Conservation (phyloP, 30 jellyfish, hydroid and myxozoan species). For the Aurelia coerulea region DNA sequence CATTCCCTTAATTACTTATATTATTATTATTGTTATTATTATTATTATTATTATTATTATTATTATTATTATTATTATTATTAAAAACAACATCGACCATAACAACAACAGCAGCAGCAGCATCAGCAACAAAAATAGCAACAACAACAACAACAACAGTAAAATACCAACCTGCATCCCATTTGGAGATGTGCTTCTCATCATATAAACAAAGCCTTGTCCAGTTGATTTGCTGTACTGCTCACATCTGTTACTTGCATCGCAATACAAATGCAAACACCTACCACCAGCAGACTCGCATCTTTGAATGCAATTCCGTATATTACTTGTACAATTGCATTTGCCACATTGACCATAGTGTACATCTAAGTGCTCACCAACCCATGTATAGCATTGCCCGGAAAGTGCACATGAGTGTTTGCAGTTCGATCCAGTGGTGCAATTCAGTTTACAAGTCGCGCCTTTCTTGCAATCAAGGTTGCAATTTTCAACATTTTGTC, state of each 20-base stretch:
- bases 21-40: too few relatives aligned
- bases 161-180: conserved; percentile 39
- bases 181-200: conserved; percentile 44
- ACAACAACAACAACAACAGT: background rate
- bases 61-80: too few relatives aligned
- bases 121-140: too few relatives aligned
- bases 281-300: conserved; percentile 24
- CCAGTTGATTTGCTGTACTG: conserved; percentile 49
- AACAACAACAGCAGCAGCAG: too few relatives aligned
- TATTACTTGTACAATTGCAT: conserved; percentile 42
- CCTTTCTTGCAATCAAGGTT: conserved; percentile 40
- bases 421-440: conserved; percentile 29
- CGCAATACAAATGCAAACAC: conserved; percentile 44
- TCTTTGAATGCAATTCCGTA: conserved; percentile 58
- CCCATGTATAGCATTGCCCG: conserved; percentile 47
- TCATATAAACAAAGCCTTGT: conserved; percentile 31
- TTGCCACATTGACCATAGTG: conserved; percentile 60
- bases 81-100: too few relatives aligned
- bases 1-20: too few relatives aligned
- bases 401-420: conserved; percentile 52
- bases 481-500: conserved; percentile 21
- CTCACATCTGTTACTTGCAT: conserved; percentile 43
- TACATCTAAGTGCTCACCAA: conserved; percentile 18
- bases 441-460: conserved; percentile 42
- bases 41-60: too few relatives aligned